A percentile compares a stretch with the other conserved stretches of the same genome.
Conservation (phyloP, 2,113 vertebrate genomes). For the Pleuronectes platessa region DNA sequence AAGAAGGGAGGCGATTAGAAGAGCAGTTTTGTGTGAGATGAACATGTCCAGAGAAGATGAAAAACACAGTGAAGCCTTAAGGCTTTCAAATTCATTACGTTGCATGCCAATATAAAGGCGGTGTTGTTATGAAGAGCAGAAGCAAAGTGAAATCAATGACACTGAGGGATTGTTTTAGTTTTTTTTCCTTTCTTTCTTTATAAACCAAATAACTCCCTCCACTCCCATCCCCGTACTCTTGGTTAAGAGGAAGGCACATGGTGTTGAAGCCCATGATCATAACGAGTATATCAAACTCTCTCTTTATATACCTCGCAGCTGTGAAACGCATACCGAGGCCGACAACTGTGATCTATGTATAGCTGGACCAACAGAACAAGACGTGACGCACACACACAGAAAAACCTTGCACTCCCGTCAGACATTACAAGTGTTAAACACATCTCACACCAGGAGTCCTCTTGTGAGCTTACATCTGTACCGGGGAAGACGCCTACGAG, state of each 20-base stretch:
- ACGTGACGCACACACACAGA: background rate
- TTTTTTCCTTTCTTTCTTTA: slow-evolving; percentile 19
- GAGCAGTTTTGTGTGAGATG: slow-evolving; percentile 1
- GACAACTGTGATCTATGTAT: no score
- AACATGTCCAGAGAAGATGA: slow-evolving; percentile 21
- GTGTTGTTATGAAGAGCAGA: slow-evolving; percentile 27
- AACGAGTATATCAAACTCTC: background rate
- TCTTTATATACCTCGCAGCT: background rate
- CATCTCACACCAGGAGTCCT: background rate
- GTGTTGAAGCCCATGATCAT: background rate
- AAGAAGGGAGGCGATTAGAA: slow-evolving; percentile 16
- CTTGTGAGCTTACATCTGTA: background rate
- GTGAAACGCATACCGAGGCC: no score
- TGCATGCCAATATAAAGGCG: slow-evolving; percentile 27
- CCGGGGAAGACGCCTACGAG: background rate
- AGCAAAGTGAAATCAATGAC: slow-evolving; percentile 44
- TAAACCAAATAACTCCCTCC: slow-evolving; percentile 19
- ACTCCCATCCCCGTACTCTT: background rate
- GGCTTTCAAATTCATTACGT: slow-evolving; percentile 29
- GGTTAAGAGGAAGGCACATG: background rate
- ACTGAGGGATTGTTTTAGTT: background rate
- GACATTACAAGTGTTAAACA: background rate
- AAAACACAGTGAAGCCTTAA: slow-evolving; percentile 28
- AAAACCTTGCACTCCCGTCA: background rate
- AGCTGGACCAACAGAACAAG: background rate